Percentiles rank a stretch among this genome's conserved stretches.
Conservation (phyloP, 1,140 invertebrate genomes). For the Harpegnathos saltator region DNA sequence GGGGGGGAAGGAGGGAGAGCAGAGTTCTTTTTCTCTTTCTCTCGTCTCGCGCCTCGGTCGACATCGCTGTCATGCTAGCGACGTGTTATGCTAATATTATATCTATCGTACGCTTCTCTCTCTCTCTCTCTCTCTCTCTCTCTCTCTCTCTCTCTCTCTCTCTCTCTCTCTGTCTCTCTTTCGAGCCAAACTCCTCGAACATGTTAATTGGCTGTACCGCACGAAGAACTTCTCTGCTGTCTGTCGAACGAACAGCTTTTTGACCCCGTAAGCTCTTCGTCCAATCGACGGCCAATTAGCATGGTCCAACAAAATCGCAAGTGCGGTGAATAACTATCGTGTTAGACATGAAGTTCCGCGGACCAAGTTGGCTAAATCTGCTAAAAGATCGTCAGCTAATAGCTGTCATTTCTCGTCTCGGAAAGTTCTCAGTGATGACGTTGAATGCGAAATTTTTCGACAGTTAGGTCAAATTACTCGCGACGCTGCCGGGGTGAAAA, state of each 20-base stretch:
- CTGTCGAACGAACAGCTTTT: neutral
- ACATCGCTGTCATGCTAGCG: neutral
- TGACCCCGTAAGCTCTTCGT: neutral
- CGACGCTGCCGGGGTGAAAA: neutral
- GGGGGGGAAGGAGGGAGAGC: too few species aligned
- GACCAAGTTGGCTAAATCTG: neutral
- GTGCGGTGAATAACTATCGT: neutral
- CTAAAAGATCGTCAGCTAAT: neutral
- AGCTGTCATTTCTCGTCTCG: neutral
- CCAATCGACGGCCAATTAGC: conserved; percentile 21
- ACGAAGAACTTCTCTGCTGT: neutral
- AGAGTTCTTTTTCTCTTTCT: too few species aligned
- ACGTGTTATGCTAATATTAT: conserved; percentile 10
- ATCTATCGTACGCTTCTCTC: neutral
- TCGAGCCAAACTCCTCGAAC: neutral
- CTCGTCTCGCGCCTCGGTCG: conserved; percentile 14
- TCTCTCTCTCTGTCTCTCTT: too few species aligned
- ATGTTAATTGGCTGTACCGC: conserved; percentile 15
- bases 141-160: too few species aligned
- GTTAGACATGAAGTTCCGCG: neutral
- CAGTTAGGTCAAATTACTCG: too few species aligned
- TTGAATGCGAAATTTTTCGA: neutral
- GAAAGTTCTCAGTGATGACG: neutral
- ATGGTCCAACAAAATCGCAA: neutral
- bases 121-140: too few species aligned